A percentile compares a stretch with the other conserved stretches of the same genome.
Evolutionary conservation across 2,888 invertebrate species (phyloP).

Genomic region (Polymixis flavicincta): DNA sequence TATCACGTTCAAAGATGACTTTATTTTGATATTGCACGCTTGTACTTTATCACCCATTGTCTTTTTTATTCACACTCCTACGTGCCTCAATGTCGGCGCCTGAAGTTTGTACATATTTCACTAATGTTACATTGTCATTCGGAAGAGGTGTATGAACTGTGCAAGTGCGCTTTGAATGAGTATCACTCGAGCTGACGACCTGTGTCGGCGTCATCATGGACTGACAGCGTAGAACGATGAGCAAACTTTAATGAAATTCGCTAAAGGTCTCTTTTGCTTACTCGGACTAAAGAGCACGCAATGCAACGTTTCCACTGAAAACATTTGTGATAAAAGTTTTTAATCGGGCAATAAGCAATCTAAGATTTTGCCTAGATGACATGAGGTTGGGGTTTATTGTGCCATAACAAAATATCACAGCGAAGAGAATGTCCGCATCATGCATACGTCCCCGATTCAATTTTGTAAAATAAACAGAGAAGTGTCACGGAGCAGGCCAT

Average conservation of each 20-base stretch:
- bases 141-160: constrained; percentile 67
- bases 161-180: constrained; percentile 66
- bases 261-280: no score
- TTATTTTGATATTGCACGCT: constrained; percentile 87
- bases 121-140: constrained; percentile 69
- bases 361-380: neutral
- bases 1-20: constrained; percentile 86
- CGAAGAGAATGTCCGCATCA: neutral
- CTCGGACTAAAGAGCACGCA: no score
- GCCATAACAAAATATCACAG: constrained; percentile 9
- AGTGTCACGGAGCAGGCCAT: constrained; percentile 58
- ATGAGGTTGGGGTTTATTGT: neutral
- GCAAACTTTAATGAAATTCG: constrained; percentile 9
- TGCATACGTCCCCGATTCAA: constrained; percentile 34
- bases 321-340: neutral
- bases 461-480: constrained; percentile 55
- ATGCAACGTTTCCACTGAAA: no score
- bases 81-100: constrained; percentile 78
- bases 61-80: constrained; percentile 75
- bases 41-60: constrained; percentile 85
- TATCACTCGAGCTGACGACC: constrained; percentile 42
- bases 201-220: constrained; percentile 23
- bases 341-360: neutral
- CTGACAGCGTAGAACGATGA: constrained; percentile 1
- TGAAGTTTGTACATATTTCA: constrained; percentile 71